Base-by-base conservation (phyloP, 2,888 invertebrate species). In the Agrochola litura region DNA sequence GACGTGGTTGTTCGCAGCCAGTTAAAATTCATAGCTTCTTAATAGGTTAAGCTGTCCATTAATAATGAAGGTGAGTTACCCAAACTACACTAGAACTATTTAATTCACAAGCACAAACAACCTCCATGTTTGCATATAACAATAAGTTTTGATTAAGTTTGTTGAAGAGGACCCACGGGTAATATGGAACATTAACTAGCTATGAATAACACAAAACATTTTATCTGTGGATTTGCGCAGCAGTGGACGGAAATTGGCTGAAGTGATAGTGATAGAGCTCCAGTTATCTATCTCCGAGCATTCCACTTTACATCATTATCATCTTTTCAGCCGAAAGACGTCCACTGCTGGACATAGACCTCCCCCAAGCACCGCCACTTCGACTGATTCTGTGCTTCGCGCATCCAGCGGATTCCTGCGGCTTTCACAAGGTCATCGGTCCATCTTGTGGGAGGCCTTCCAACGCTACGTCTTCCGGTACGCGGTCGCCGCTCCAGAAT, bases 121-220 rank as follows among this genome's bases (percentile, higher is more conserved):
- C 60, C 64, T 43, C 41, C n/a, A 56, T 49, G 43, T 76, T 81
- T 54, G n/a, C 14, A 79, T 25, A 30, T 69, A 58, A 71, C 63
- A 58, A 64, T 65, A 60, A 77, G 60, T 81, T 82, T 65, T 72
- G 73, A 81, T 72, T 46, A 82, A 56, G 41, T 82, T 72, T 63
- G 58, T 30, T 46, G 25, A 10, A 16, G 52, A 43, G 41, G n/a
- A 58, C 30, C 37, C 43, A 43, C 54, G 60, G 19, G 37, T 58
- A 30, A 6, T 41, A 14, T 56, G 25, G 22, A 0, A 30, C 12
- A 63, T 63, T 22, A 76, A 76, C 30, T 68, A 60, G n/a, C 22
- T 25, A 30, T 61, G 52, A 46, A 52, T 25, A 46, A 52, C 0
- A 16, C 14, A 67, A 4, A 30, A 8, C 0, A 49, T 67, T 67